Evolutionary conservation across 2,797 vertebrate genomes (phyloP), one percentile per base, ranked within the genome.

Genomic region (Vespertilio murinus): DNA sequence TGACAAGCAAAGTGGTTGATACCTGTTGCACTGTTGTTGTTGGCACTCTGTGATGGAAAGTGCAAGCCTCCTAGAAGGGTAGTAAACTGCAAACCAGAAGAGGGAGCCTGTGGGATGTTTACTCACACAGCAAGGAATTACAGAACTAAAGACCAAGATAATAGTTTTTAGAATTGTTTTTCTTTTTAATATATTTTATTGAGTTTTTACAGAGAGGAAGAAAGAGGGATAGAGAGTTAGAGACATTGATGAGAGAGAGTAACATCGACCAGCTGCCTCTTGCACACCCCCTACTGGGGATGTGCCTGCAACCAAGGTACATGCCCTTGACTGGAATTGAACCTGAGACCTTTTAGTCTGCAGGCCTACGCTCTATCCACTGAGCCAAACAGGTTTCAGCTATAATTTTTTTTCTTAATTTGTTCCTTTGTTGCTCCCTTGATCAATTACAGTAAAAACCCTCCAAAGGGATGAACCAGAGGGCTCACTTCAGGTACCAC

Each of bases 161-260:
- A 45, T 38, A 23, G 40, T 75, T 90, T 90, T 52, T 35, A 79
- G 47, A 86, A 42, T 5, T n/a, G n/a, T 42, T 25, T 82, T 25
- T 79, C 18, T 64, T 78, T 71, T 69, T 69, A 47, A 65, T 54
- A n/a, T n/a, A n/a, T n/a, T n/a, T n/a, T n/a, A n/a, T n/a, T n/a
- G n/a, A n/a, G n/a, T n/a, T n/a, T n/a, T n/a, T n/a, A n/a, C n/a
- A n/a, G n/a, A n/a, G n/a, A n/a, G n/a, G n/a, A n/a, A n/a, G n/a
- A n/a, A n/a, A n/a, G n/a, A n/a, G n/a, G n/a, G n/a, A n/a, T n/a
- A n/a, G n/a, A n/a, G n/a, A n/a, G n/a, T n/a, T n/a, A n/a, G n/a
- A n/a, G n/a, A n/a, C n/a, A n/a, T n/a, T n/a, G n/a, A n/a, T n/a
- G n/a, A n/a, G n/a, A n/a, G n/a, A n/a, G n/a, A n/a, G n/a, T n/a